Evolutionary conservation across 2,888 invertebrate genomes (phyloP).

Genomic region (Dorcus parallelipipedus): DNA sequence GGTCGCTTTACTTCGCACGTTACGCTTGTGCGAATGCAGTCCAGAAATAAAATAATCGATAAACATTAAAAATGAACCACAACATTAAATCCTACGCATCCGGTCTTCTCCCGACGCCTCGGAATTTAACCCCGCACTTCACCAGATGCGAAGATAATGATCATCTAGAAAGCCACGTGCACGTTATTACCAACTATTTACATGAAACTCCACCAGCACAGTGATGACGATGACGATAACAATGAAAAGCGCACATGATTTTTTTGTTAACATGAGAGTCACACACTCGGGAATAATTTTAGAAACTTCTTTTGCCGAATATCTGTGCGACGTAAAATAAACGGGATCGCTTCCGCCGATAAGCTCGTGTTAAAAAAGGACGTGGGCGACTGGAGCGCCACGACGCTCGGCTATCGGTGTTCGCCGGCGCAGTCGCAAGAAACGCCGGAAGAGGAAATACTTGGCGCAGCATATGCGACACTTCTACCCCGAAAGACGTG

Average conservation of each 20-base stretch:
- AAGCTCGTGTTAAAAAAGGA: slow-evolving; percentile 26
- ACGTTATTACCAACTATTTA: no score
- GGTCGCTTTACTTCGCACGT: no score
- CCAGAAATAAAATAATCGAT: no score
- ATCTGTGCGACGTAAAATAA: slow-evolving; percentile 7
- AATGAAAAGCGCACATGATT: neutral
- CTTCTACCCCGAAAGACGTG: slow-evolving; percentile 1
- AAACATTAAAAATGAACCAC: no score
- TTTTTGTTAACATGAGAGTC: neutral
- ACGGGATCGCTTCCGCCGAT: slow-evolving; percentile 25
- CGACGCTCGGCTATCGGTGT: slow-evolving; percentile 32
- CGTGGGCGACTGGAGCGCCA: slow-evolving; percentile 32
- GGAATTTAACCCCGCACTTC: no score
- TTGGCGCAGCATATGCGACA: slow-evolving; percentile 25
- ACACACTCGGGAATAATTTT: slow-evolving; percentile 5
- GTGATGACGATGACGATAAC: neutral
- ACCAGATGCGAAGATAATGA: no score
- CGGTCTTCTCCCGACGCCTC: no score
- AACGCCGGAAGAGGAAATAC: slow-evolving; percentile 24
- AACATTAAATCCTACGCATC: no score
- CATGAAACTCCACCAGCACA: no score
- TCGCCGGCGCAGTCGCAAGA: slow-evolving; percentile 29
- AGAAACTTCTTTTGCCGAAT: neutral
- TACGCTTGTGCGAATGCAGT: no score
- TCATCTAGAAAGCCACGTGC: no score